Conservation (phyloP, 1,140 invertebrate species). For the Zaprionus lachaisei region DNA sequence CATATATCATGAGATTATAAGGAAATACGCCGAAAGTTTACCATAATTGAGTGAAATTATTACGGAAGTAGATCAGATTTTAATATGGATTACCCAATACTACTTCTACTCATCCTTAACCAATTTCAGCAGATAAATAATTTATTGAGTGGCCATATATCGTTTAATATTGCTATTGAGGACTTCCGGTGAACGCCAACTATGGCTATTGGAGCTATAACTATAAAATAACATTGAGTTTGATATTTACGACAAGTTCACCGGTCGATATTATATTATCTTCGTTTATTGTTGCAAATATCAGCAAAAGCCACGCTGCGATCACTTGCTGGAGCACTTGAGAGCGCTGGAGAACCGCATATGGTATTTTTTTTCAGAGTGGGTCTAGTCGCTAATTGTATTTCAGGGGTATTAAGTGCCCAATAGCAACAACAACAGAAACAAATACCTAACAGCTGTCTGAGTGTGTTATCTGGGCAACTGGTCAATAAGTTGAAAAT, state of each 20-base stretch:
- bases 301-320: slow-evolving; percentile 53
- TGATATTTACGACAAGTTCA: slow-evolving; percentile 81
- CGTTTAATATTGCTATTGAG: not conserved
- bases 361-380: slow-evolving; percentile 10
- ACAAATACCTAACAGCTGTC: slow-evolving; percentile 18
- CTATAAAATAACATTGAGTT: slow-evolving; percentile 61
- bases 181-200: slow-evolving; percentile 23
- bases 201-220: slow-evolving; percentile 32
- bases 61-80: not conserved
- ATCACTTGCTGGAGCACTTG: slow-evolving; percentile 62
- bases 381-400: slow-evolving; percentile 39
- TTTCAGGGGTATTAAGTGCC: slow-evolving; percentile 43
- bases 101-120: not conserved
- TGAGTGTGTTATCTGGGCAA: slow-evolving; percentile 68
- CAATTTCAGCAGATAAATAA: not conserved
- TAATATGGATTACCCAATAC: too few species aligned
- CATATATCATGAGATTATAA: too few species aligned
- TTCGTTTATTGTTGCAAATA: slow-evolving; percentile 70
- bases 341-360: slow-evolving; percentile 28
- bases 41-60: not conserved
- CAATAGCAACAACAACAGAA: not conserved
- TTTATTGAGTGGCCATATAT: not conserved
- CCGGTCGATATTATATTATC: slow-evolving; percentile 79
- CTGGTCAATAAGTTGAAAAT: slow-evolving; percentile 77
- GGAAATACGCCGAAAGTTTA: not conserved